Percentiles rank a stretch among this genome's conserved stretches.
phyloP scores from a whole-genome alignment of 2,113 vertebrate species.

The Centrocercus urophasianus region DNA sequence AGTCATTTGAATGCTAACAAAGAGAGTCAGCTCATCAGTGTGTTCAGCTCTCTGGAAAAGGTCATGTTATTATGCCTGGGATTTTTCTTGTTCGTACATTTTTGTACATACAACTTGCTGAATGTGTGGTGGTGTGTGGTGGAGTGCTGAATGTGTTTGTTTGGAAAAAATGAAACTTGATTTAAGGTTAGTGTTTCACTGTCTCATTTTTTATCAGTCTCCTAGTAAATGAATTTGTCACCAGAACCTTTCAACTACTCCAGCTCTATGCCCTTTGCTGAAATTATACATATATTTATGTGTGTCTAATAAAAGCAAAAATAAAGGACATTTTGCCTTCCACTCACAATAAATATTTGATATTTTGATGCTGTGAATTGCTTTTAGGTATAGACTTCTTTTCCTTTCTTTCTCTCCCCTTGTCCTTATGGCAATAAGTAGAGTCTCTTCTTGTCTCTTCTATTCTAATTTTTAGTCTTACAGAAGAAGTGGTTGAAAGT shows the following conservation, averaged over 20 bases:
- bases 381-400: background rate
- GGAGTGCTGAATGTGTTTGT: background rate
- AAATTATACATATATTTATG: background rate
- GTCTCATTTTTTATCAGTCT: background rate
- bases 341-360: background rate
- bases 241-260: background rate
- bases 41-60: background rate
- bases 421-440: background rate
- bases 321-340: background rate
- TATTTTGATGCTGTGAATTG: background rate
- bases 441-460: background rate
- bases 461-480: background rate
- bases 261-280: background rate
- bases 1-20: background rate
- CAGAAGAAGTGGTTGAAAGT: background rate
- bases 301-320: background rate
- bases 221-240: background rate
- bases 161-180: background rate
- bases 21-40: background rate
- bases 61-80: background rate
- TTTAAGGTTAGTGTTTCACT: background rate
- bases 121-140: background rate
- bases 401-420: fast-evolving
- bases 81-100: background rate
- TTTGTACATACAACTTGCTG: background rate